Evolutionary conservation across 2,888 invertebrate species (phyloP).

Genomic region (Drosophila ezoana): DNA sequence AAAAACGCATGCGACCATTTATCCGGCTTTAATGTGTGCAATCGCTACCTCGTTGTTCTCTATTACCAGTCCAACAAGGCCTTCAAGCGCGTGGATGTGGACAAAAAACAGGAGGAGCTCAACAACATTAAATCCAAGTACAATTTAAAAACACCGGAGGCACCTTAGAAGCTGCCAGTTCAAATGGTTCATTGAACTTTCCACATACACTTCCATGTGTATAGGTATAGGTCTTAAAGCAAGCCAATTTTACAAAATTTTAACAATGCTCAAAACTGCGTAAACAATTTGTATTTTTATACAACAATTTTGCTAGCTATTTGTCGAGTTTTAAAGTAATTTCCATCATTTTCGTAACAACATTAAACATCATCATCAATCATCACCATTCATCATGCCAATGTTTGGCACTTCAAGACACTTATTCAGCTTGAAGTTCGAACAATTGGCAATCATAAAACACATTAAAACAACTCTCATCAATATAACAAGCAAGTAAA

Average conservation of each 20-base stretch:
- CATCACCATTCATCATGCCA: conserved; percentile 54
- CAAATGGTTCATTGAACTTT: conserved; percentile 21
- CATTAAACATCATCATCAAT: conserved; percentile 40
- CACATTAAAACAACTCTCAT: conserved; percentile 52
- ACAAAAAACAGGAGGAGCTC: conserved; percentile 97
- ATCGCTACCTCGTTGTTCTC: conserved; percentile 98
- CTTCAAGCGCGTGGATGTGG: conserved; percentile 97
- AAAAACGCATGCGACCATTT: conserved; percentile 99
- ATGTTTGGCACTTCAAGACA: conserved; percentile 21
- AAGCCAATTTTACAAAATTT: conserved; percentile 26
- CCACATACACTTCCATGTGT: conserved; percentile 8
- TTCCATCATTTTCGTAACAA: conserved; percentile 57
- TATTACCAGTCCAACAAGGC: conserved; percentile 99
- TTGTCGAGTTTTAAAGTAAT: conserved; percentile 61
- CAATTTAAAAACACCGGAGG: conserved; percentile 88
- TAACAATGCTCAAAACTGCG: conserved; percentile 21
- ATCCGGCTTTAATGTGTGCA: conserved; percentile 99
- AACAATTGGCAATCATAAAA: conserved; percentile 38
- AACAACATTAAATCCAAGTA: conserved; percentile 98
- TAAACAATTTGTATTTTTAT: conserved; percentile 21
- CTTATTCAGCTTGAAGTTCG: conserved; percentile 23
- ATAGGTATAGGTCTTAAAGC: conserved; percentile 6
- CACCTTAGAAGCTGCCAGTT: conserved; percentile 45
- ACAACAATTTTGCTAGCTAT: conserved; percentile 62
- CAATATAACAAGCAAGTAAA: conserved; percentile 78